A percentile compares a stretch with the other conserved stretches of the same genome.
Conservation (phyloP, 92 coral and sea anemone species). For the Isaurus tuberculatus region DNA sequence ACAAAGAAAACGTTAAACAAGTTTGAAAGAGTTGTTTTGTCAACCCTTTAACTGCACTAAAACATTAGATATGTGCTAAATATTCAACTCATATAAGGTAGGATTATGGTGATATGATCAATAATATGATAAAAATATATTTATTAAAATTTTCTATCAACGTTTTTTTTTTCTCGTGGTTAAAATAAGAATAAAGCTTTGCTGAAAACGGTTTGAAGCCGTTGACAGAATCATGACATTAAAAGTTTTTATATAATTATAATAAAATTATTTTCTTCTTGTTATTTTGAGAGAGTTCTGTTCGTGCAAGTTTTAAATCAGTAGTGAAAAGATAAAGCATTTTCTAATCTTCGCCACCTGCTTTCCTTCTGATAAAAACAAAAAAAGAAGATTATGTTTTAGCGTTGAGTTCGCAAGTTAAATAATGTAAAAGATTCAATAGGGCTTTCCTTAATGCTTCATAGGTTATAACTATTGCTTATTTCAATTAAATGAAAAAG, state of each 20-base stretch:
- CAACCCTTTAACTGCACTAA: background rate
- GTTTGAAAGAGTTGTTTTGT: background rate
- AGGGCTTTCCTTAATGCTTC: background rate
- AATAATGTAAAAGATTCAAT: background rate
- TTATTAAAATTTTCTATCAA: background rate
- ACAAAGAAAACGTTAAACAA: background rate
- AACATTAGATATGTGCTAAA: background rate
- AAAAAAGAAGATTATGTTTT: background rate
- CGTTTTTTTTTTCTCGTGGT: background rate
- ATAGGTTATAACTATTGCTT: no score
- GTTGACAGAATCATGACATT: background rate
- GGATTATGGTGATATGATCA: background rate
- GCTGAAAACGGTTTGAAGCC: background rate
- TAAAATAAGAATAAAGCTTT: conserved; percentile 3
- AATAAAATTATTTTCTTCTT: background rate
- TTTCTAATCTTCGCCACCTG: background rate
- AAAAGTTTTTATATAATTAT: background rate
- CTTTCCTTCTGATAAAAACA: background rate
- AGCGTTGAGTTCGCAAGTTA: background rate
- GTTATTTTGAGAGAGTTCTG: background rate
- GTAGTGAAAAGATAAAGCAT: background rate
- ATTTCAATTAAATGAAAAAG: no score
- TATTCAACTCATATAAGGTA: background rate
- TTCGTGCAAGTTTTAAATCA: conserved; percentile 12
- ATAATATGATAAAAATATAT: background rate